Conservation (phyloP, 2,113 vertebrate genomes). For the Rhabdornis inornatus region DNA sequence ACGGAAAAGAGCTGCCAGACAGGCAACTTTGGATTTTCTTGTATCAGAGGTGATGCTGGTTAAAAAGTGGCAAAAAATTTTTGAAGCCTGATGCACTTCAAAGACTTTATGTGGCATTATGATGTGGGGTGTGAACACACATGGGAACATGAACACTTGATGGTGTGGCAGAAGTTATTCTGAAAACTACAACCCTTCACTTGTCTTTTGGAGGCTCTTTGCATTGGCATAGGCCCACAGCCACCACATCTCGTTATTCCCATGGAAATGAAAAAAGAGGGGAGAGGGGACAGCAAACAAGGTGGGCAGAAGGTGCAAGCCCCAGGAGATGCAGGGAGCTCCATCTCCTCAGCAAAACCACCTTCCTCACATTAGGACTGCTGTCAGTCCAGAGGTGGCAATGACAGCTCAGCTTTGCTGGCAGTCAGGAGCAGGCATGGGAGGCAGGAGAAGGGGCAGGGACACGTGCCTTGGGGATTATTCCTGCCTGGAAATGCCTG, state of each 20-base stretch:
- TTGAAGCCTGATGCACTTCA: background rate
- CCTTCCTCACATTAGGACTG: accelerated
- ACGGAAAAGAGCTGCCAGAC: background rate
- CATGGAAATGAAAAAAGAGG: background rate
- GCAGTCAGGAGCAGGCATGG: background rate
- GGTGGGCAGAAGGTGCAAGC: background rate
- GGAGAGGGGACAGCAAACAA: background rate
- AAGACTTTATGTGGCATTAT: background rate
- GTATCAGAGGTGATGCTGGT: background rate
- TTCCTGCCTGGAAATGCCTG: background rate
- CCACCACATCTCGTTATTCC: accelerated
- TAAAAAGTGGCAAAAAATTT: background rate
- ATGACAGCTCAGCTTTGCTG: background rate
- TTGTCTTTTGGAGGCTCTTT: background rate
- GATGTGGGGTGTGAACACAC: background rate
- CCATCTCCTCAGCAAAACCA: background rate
- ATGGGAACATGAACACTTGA: background rate
- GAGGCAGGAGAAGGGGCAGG: background rate
- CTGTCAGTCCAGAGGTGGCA: background rate
- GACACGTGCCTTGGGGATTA: background rate
- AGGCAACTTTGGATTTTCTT: background rate
- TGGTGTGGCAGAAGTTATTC: background rate
- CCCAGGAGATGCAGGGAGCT: background rate
- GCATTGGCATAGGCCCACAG: background rate
- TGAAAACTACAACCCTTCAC: background rate